Conservation (phyloP, 2,113 vertebrate genomes). For the Pelodiscus sinensis region DNA sequence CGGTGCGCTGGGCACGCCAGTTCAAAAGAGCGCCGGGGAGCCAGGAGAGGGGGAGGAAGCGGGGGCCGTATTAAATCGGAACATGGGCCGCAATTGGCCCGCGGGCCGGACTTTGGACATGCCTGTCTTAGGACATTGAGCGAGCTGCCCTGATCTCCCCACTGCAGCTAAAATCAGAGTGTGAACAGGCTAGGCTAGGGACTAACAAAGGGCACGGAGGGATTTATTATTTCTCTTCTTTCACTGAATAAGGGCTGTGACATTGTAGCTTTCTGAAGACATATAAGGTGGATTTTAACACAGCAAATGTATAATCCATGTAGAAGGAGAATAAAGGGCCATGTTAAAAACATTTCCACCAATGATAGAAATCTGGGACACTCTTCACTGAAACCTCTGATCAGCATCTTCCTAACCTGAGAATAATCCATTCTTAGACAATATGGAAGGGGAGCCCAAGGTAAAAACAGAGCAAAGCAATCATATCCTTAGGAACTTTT, state of each 20-base stretch:
- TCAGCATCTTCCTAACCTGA: constrained; percentile 25
- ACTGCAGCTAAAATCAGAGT: background rate
- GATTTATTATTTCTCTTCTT: background rate
- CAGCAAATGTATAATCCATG: background rate
- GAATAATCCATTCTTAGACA: background rate
- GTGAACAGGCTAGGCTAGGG: background rate
- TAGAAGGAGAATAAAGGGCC: background rate
- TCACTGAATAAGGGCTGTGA: background rate
- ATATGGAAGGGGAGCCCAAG: constrained; percentile 36
- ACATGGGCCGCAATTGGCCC: too few species aligned
- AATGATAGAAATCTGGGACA: background rate
- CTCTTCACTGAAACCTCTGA: background rate
- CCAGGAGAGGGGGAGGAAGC: too few species aligned
- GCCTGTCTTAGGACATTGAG: constrained; percentile 34
- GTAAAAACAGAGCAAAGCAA: constrained; percentile 47
- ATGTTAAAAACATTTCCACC: background rate
- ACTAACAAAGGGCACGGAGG: background rate
- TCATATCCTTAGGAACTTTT: constrained; percentile 59
- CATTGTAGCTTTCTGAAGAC: background rate
- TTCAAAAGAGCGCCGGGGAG: too few species aligned
- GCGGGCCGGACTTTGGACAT: too few species aligned
- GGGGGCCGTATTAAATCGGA: too few species aligned
- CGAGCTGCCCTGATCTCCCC: constrained; percentile 20
- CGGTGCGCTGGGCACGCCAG: too few species aligned
- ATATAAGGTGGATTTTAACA: background rate